phyloP scores from a whole-genome alignment of 2,113 vertebrate species.

The Phaetusa simplex region DNA sequence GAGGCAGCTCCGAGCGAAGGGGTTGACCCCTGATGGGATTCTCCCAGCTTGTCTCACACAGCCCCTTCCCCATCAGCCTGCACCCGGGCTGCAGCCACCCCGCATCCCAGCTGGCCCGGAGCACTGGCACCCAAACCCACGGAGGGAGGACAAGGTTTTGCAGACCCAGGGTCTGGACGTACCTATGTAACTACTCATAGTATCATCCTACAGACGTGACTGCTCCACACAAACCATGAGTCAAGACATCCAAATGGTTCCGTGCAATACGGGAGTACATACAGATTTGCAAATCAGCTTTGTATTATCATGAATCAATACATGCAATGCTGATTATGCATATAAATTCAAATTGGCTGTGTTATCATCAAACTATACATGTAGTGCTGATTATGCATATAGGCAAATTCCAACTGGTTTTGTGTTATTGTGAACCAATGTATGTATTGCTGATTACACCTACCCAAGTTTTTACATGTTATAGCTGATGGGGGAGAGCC shows the following conservation, averaged over 20 bases:
- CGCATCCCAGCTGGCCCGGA: not conserved
- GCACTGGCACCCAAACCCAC: not conserved
- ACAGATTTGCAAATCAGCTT: not conserved
- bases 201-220: not conserved
- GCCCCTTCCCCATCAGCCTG: not conserved
- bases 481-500: not conserved
- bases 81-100: not conserved
- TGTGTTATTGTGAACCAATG: not conserved
- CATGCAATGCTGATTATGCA: not conserved
- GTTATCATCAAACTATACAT: not conserved
- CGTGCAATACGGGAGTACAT: not conserved
- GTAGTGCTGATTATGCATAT: not conserved
- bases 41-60: not conserved
- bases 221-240: not conserved
- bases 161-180: not conserved
- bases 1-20: not conserved
- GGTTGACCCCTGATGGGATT: not conserved
- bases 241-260: not conserved
- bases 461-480: not conserved
- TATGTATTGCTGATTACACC: not conserved
- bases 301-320: not conserved
- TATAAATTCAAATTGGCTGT: not conserved
- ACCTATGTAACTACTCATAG: not conserved
- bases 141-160: rapidly evolving
- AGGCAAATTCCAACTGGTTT: not conserved